phyloP scores from a whole-genome alignment of 2,888 invertebrate species.

The Sinotaia quadrata region DNA sequence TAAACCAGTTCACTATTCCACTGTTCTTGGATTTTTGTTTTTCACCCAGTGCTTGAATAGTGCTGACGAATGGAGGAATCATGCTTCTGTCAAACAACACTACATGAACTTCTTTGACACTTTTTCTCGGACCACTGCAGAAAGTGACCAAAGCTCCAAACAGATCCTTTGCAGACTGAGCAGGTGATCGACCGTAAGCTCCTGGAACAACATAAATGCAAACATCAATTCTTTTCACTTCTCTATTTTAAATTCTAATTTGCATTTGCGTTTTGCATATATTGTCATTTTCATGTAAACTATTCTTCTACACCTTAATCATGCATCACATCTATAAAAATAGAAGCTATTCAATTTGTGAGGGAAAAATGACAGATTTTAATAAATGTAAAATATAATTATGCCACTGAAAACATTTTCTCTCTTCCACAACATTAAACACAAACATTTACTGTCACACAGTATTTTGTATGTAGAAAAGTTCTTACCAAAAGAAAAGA shows the following conservation, averaged over 20 bases:
- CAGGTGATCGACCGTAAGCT: not conserved
- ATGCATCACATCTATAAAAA: no score
- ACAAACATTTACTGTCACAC: no score
- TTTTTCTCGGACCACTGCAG: not conserved
- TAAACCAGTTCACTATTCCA: slow-evolving; percentile 3
- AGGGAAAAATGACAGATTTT: no score
- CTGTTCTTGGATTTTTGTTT: not conserved
- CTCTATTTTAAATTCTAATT: not conserved
- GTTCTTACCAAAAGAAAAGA: no score
- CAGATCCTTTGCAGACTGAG: slow-evolving; percentile 2
- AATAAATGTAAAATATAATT: no score
- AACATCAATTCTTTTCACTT: no score
- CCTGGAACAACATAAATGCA: not conserved
- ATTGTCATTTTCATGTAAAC: no score
- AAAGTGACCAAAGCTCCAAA: not conserved
- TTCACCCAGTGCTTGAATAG: not conserved
- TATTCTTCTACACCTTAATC: no score
- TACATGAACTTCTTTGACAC: not conserved
- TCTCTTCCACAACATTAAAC: no score
- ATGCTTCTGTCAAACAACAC: slow-evolving; percentile 14
- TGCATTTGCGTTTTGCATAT: not conserved
- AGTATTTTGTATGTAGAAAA: no score
- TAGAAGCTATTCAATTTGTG: no score
- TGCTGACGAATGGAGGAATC: slow-evolving; percentile 8
- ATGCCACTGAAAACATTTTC: no score